These are phyloP conservation scores for Catocala nupta DNA, from an alignment of 2,888 invertebrate genomes.

Conservation along the genomic window DNA sequence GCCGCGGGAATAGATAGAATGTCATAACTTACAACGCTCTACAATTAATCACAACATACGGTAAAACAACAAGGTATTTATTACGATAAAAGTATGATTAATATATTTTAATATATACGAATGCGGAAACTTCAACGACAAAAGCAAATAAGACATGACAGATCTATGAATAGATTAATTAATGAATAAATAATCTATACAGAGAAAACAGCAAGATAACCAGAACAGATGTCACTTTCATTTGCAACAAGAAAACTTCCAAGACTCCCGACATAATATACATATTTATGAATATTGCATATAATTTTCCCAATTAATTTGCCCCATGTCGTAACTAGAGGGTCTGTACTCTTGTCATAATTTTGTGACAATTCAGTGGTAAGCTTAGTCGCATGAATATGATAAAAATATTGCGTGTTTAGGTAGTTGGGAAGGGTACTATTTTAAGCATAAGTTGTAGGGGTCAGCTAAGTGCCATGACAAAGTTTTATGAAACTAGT, in stretches of 20 bases:
- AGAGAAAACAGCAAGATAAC: neutral
- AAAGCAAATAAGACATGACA: neutral
- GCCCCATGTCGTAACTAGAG: constrained; percentile 2
- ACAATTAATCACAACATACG: no score
- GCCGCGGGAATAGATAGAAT: no score
- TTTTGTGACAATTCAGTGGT: neutral
- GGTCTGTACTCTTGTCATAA: neutral
- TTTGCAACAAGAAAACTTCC: neutral
- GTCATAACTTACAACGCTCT: no score
- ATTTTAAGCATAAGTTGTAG: constrained; percentile 9
- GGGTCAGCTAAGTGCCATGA: constrained; percentile 1
- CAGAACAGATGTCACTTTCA: neutral
- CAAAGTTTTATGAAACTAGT: constrained; percentile 1
- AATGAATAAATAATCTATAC: neutral
- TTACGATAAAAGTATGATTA: neutral
- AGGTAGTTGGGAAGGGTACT: neutral
- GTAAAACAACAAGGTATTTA: neutral
- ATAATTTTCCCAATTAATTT: constrained; percentile 11
- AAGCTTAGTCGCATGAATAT: neutral
- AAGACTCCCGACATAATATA: neutral
- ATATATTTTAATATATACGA: neutral
- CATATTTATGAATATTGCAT: constrained; percentile 10
- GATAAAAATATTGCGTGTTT: neutral
- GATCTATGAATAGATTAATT: constrained; percentile 6
- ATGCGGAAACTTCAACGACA: neutral